phyloP scores from a whole-genome alignment of 2,113 vertebrate genomes.

The Bufo bufo region DNA sequence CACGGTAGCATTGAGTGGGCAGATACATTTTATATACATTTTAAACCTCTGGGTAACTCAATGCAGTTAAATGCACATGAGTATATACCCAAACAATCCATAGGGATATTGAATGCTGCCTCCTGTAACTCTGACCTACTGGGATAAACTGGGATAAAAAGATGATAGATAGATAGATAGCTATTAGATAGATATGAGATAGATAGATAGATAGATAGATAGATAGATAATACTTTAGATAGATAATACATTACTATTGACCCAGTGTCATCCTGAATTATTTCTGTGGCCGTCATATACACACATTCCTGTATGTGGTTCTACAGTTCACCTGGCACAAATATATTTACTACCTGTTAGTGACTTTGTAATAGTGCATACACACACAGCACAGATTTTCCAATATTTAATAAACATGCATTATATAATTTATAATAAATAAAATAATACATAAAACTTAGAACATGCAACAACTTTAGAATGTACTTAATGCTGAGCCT shows the following conservation, averaged over 20 bases:
- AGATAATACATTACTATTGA: no score
- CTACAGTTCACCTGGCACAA: neutral
- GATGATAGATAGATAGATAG: slow-evolving; percentile 2
- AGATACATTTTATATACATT: no score
- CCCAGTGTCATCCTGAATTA: neutral
- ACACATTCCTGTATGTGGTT: neutral
- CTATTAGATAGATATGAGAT: neutral
- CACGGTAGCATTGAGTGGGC: no score
- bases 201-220: neutral
- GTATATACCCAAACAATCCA: no score
- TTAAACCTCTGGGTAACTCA: neutral
- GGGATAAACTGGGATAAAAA: neutral
- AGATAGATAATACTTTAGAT: neutral
- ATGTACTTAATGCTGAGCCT: neutral
- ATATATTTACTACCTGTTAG: neutral
- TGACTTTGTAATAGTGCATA: no score
- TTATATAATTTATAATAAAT: neutral
- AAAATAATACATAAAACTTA: neutral
- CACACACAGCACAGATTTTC: neutral
- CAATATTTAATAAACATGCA: neutral
- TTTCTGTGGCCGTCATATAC: no score
- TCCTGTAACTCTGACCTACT: no score
- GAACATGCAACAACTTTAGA: no score
- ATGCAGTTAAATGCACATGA: neutral
- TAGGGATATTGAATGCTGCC: no score